Conservation (phyloP, 1,140 invertebrate species). For the Anastatus disparis region DNA sequence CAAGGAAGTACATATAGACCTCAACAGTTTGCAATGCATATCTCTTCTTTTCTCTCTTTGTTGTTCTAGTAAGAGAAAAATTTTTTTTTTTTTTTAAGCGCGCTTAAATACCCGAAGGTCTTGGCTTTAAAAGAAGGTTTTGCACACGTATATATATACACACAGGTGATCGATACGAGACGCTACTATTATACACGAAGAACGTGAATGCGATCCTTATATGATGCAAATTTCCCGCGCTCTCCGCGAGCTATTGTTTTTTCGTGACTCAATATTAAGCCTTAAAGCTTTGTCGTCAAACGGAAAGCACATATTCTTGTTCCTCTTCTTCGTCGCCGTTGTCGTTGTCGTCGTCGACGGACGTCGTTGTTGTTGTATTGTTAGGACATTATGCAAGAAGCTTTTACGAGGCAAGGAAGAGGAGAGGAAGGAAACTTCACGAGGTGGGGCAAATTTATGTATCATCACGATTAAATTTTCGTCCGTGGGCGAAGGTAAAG, state of each 20-base stretch:
- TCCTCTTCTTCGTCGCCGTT: neutral
- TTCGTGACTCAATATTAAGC: constrained; percentile 23
- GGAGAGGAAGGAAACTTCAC: too few species aligned
- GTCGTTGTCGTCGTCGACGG: neutral
- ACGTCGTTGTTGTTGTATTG: too few species aligned
- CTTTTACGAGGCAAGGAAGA: neutral
- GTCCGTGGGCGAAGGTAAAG: neutral
- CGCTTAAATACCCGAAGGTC: neutral
- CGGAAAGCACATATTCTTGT: too few species aligned
- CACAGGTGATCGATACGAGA: constrained; percentile 24
- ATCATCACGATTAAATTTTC: constrained; percentile 38
- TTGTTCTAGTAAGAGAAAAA: too few species aligned
- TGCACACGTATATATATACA: neutral
- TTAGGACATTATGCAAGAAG: neutral
- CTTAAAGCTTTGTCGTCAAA: too few species aligned
- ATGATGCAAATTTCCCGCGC: constrained; percentile 24
- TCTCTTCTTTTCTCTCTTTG: neutral
- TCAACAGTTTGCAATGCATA: neutral
- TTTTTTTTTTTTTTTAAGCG: neutral
- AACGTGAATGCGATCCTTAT: constrained; percentile 27
- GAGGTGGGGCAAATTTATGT: constrained; percentile 32
- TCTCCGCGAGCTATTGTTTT: neutral
- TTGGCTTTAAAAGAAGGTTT: constrained; percentile 4
- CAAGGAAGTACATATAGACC: neutral
- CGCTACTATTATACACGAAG: neutral